Evolutionary conservation across 2,888 invertebrate species (phyloP).

Genomic region (Polyommatus icarus): DNA sequence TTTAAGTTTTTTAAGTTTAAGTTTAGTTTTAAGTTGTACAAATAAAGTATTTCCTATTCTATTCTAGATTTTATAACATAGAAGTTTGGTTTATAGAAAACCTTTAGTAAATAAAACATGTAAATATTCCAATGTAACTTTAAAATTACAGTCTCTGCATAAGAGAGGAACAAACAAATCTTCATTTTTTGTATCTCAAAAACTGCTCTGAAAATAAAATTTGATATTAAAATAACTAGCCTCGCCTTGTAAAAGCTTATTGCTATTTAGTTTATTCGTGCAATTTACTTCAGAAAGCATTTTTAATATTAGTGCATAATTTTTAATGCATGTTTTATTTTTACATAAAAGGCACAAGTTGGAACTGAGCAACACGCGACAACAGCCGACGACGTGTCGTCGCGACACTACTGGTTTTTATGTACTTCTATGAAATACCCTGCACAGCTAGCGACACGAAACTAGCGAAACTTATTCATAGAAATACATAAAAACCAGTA

Average conservation of each 20-base stretch:
- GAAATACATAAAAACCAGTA: no score
- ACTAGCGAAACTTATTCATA: no score
- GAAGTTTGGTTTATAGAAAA: no score
- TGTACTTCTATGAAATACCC: no score
- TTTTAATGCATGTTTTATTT: conserved; percentile 5
- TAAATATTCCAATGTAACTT: not conserved
- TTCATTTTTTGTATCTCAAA: not conserved
- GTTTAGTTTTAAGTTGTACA: no score
- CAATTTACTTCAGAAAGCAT: not conserved
- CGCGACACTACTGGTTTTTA: no score
- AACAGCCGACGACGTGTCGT: no score
- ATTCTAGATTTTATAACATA: no score
- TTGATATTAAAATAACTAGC: not conserved
- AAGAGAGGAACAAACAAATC: not conserved
- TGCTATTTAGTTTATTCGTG: conserved; percentile 11
- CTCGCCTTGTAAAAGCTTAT: not conserved
- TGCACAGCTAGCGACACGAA: no score
- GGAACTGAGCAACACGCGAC: no score
- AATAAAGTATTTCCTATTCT: no score
- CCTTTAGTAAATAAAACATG: not conserved
- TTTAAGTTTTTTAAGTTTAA: no score
- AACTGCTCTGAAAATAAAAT: conserved; percentile 1
- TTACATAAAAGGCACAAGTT: not conserved
- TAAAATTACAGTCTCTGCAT: not conserved
- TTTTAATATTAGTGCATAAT: conserved; percentile 5